Base-by-base conservation (phyloP, 2,888 invertebrate species). In the Pyrrhosoma nymphula region DNA sequence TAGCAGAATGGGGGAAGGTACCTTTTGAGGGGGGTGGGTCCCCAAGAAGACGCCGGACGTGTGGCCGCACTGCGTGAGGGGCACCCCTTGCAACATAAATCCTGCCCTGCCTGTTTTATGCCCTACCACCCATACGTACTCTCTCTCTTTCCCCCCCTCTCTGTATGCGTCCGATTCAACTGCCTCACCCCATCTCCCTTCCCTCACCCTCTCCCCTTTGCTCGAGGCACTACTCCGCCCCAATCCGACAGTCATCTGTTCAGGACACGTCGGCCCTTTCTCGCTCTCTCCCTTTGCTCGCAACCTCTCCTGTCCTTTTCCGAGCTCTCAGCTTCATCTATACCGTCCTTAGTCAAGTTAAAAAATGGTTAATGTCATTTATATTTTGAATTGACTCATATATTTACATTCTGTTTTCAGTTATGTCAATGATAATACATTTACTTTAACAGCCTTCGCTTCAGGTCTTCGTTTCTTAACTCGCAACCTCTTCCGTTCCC, bases 161-260 rank as follows among this genome's bases (percentile, higher is more conserved):
- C 88, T 8, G 39, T 8, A 26, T 56, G 55, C 56, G 55, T 20
- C 89, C 47, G n/a, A 56, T 55, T 35, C 89, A 18, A 26, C 55
- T 20, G 23, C 26, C 56, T 47, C 23, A 55, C 18, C 89, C 26
- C 23, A 20, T 60, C 60, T 2, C 20, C 60, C 20, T 20, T 20
- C 16, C 8, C 39, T 30, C 88, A n/a, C 26, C n/a, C 39, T 8
- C 88, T 60, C 18, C 60, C 20, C 18, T 12, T 60, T 60, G 60
- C 60, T 60, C 20, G 60, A 23, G 47, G 47, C 56, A n/a, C 89
- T 16, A 89, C 89, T 89, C 89, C 89, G 89, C 82, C 82, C 47
- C 82, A 89, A 56, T 47, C 89, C 55, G 47, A n/a, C 89, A 89
- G 89, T 89, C 89, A 89, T 89, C 89, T 89, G 89, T 56, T 56